Evolutionary conservation across 92 coral and sea anemone species (phyloP).

Genomic region (Paramuricea clavata): DNA sequence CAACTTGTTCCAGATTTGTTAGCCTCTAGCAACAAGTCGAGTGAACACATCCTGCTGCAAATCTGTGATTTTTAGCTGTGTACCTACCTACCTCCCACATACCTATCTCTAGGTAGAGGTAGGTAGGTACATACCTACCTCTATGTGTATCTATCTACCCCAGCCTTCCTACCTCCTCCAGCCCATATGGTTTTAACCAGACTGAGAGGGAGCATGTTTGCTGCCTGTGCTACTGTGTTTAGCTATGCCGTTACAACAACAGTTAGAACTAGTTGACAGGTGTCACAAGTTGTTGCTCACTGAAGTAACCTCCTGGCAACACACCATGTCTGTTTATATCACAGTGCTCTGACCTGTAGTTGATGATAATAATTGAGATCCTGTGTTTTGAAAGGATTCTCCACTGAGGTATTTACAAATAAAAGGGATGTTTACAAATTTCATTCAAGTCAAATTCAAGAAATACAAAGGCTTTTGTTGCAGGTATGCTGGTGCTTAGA

Average conservation of each 20-base stretch:
- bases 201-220: no score
- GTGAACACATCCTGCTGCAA: neutral
- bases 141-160: neutral
- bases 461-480: neutral
- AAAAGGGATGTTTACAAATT: neutral
- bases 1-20: no score
- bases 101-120: neutral
- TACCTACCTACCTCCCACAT: neutral
- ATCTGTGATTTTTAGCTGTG: neutral
- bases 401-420: neutral
- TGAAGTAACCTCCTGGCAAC: neutral
- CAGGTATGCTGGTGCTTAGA: neutral
- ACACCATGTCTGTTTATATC: neutral
- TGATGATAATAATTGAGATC: neutral
- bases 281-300: constrained; percentile 2
- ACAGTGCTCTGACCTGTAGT: neutral
- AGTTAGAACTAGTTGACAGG: neutral
- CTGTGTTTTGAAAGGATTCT: neutral
- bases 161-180: no score
- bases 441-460: neutral
- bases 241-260: no score
- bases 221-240: no score
- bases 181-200: no score
- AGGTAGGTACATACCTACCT: neutral
- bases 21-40: neutral